phyloP scores from a whole-genome alignment of 2,888 invertebrate genomes.

The Thysanoteuthis rhombus region DNA sequence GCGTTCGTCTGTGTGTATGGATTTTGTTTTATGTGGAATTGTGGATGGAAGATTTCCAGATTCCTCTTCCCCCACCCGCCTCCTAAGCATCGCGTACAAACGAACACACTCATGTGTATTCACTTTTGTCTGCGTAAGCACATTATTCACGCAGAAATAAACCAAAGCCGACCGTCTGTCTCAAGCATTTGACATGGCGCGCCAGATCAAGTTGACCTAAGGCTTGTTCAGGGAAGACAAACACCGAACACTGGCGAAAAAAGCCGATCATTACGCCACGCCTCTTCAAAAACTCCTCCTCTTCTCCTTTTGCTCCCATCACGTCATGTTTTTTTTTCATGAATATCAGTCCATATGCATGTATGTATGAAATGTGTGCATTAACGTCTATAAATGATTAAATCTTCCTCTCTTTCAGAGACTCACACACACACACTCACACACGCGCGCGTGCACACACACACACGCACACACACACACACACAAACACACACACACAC shows the following conservation, averaged over 20 bases:
- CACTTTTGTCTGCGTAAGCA: neutral
- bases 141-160: neutral
- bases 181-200: neutral
- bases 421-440: too few species aligned
- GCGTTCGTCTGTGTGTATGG: neutral
- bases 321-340: too few species aligned
- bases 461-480: too few species aligned
- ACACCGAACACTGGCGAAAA: neutral
- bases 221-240: neutral
- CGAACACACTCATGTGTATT: neutral
- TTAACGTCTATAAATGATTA: neutral
- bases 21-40: too few species aligned
- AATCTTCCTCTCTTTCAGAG: neutral
- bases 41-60: too few species aligned
- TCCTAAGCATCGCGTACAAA: too few species aligned
- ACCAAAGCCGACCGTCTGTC: neutral
- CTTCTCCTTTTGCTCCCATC: neutral
- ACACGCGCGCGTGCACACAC: too few species aligned
- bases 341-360: too few species aligned
- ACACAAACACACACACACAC: too few species aligned
- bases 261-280: neutral
- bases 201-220: neutral
- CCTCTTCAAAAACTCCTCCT: neutral
- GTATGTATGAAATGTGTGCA: too few species aligned
- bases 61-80: too few species aligned